phyloP scores from a whole-genome alignment of 2,888 invertebrate genomes.

The Caenorhabditis drosophilae region DNA sequence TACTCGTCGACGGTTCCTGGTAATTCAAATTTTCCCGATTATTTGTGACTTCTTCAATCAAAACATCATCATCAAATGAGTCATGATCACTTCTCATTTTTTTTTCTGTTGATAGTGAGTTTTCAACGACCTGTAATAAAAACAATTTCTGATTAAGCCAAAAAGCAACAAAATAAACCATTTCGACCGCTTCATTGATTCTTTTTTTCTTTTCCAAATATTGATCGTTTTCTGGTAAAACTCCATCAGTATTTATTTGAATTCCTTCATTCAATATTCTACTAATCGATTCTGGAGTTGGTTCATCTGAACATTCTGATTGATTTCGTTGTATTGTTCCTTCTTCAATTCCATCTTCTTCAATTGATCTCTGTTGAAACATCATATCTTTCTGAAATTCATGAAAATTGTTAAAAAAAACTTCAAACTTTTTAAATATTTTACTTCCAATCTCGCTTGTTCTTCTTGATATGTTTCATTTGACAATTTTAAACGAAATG shows the following conservation, averaged over 20 bases:
- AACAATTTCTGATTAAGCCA: too few relatives aligned
- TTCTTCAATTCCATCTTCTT: conserved; percentile 16
- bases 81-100: too few relatives aligned
- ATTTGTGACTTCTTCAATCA: too few relatives aligned
- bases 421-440: not conserved
- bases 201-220: not conserved
- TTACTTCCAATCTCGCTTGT: conserved; percentile 6
- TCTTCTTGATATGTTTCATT: conserved; percentile 18
- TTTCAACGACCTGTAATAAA: too few relatives aligned
- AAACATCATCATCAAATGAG: too few relatives aligned
- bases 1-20: too few relatives aligned
- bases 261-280: not conserved
- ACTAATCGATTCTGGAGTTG: not conserved
- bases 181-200: not conserved
- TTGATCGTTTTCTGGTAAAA: not conserved
- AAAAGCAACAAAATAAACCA: too few relatives aligned
- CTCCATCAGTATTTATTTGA: too few relatives aligned
- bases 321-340: not conserved
- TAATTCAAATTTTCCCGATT: too few relatives aligned
- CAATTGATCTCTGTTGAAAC: conserved; percentile 6
- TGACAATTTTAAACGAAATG: conserved; percentile 25
- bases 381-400: conserved; percentile 11
- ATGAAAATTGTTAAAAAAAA: too few relatives aligned
- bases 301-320: not conserved
- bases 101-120: too few relatives aligned